A percentile compares a stretch with the other conserved stretches of the same genome.
Evolutionary conservation across 1,140 invertebrate genomes (phyloP).

Genomic region (Rhopalosiphum maidis): DNA sequence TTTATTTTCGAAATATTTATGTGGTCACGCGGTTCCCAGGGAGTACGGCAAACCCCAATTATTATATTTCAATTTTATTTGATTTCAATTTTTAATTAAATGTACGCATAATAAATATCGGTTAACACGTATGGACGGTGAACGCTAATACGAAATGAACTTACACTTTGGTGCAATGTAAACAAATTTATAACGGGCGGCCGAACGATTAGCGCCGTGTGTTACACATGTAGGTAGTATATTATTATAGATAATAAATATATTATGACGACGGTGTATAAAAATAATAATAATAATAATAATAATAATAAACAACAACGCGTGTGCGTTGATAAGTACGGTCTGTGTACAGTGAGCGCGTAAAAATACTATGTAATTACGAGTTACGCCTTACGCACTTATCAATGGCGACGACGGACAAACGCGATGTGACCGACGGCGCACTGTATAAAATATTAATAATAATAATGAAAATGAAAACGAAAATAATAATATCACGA

Average conservation of each 20-base stretch:
- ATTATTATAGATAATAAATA: slow-evolving; percentile 18
- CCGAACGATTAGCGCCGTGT: neutral
- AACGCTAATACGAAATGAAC: neutral
- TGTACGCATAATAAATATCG: neutral
- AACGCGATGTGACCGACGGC: neutral
- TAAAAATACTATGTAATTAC: neutral
- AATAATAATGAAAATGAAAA: neutral
- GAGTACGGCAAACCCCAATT: neutral
- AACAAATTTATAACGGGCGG: slow-evolving; percentile 4
- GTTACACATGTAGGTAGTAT: slow-evolving; percentile 4
- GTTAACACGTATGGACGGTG: neutral
- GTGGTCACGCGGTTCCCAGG: neutral
- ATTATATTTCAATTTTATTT: neutral
- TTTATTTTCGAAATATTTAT: neutral
- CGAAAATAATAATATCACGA: neutral
- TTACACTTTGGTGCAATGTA: slow-evolving; percentile 40
- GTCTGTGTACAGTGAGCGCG: neutral
- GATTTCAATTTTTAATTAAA: too few relatives aligned
- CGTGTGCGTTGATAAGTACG: slow-evolving; percentile 20
- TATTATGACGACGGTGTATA: neutral
- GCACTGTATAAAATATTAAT: neutral
- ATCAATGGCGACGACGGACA: slow-evolving; percentile 29
- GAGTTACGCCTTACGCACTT: slow-evolving; percentile 17
- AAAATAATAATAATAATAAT: slow-evolving; percentile 20
- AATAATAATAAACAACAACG: slow-evolving; percentile 34